Conservation (phyloP, 2,888 invertebrate species). For the Lasioglossum malachurum region DNA sequence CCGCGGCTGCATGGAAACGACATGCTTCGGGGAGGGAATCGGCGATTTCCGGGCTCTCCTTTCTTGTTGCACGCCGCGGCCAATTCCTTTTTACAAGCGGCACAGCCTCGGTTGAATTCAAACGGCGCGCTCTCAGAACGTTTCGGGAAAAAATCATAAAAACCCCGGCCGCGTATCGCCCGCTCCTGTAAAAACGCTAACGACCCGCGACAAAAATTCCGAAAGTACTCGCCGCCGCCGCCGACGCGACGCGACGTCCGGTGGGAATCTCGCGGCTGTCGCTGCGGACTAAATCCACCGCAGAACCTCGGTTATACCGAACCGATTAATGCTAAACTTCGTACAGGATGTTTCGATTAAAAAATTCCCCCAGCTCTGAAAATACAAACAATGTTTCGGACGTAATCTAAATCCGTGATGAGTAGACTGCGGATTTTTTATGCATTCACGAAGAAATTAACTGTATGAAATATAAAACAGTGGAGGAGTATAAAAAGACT, state of each 20-base stretch:
- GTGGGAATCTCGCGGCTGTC: background rate
- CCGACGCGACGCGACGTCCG: background rate
- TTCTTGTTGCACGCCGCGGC: conserved; percentile 27
- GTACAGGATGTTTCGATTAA: no score
- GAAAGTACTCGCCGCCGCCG: background rate
- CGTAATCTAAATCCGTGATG: no score
- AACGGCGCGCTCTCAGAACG: conserved; percentile 29
- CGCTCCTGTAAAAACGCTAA: conserved; percentile 8
- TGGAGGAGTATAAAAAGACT: no score
- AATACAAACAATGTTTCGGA: no score
- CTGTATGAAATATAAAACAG: no score
- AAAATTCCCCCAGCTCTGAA: no score
- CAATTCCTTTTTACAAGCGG: conserved; percentile 56
- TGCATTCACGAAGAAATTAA: no score
- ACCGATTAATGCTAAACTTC: background rate
- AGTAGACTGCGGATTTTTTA: no score
- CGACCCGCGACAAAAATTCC: conserved; percentile 9
- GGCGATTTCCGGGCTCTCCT: conserved; percentile 31
- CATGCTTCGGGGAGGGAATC: conserved; percentile 35
- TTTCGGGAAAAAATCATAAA: conserved; percentile 17
- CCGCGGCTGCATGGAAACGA: conserved; percentile 68
- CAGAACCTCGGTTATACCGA: background rate
- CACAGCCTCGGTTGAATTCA: conserved; percentile 40
- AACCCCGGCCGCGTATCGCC: background rate
- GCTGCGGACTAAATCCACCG: background rate